Percentiles rank a stretch among this genome's conserved stretches.
Evolutionary conservation across 2,797 vertebrate species (phyloP).

Genomic region (Chrosomus eos): DNA sequence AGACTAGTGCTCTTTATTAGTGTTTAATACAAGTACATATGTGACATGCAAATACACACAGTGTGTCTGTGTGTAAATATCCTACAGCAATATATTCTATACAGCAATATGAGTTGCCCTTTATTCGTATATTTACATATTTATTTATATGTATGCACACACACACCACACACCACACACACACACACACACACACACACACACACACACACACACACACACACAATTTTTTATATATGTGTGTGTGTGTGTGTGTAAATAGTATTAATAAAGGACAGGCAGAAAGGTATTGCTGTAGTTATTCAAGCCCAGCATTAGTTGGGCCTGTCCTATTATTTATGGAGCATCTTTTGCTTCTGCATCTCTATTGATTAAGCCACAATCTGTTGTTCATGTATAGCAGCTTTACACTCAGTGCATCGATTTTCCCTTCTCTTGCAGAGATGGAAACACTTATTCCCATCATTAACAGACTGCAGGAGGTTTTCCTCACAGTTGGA

Average conservation of each 20-base stretch:
- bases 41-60: not conserved
- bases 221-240: too few relatives aligned
- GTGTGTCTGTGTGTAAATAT: not conserved
- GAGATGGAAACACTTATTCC: conserved; percentile 84
- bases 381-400: not conserved
- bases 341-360: not conserved
- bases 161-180: too few relatives aligned
- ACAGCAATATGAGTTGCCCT: too few relatives aligned
- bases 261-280: not conserved
- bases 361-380: not conserved
- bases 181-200: too few relatives aligned
- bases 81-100: not conserved
- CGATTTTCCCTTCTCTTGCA: conserved; percentile 18
- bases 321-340: not conserved
- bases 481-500: conserved; percentile 83
- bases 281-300: not conserved
- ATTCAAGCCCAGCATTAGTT: not conserved
- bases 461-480: conserved; percentile 84
- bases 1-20: not conserved
- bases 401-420: not conserved
- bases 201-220: not conserved
- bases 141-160: too few relatives aligned
- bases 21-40: not conserved
- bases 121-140: not conserved
- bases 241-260: not conserved